Evolutionary conservation across 2,113 vertebrate species (phyloP).

Genomic region (Catagonus wagneri): DNA sequence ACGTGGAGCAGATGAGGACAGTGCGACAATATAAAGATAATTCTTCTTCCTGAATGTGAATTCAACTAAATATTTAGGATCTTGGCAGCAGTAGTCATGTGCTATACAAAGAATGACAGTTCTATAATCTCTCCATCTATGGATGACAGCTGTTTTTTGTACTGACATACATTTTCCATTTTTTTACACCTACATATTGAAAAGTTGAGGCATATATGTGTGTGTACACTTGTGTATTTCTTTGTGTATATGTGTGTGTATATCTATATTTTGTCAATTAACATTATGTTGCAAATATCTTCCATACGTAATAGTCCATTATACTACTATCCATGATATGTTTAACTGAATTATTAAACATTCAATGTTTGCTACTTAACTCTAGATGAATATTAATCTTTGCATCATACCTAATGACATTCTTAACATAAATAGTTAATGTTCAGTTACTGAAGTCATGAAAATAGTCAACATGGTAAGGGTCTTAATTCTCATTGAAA

Average conservation of each 20-base stretch:
- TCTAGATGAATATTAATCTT: background rate
- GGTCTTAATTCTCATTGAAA: background rate
- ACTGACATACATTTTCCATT: background rate
- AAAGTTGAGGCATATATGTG: background rate
- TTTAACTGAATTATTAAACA: background rate
- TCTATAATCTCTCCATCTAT: conserved; percentile 4
- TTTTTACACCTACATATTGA: background rate
- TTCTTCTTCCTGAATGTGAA: conserved; percentile 62
- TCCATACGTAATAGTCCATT: background rate
- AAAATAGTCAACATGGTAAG: background rate
- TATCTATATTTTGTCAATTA: background rate
- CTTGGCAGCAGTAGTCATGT: conserved; percentile 9
- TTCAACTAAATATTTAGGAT: conserved; percentile 66
- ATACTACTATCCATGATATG: background rate
- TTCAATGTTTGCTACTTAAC: background rate
- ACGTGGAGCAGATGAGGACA: conserved; percentile 66
- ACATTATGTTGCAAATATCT: background rate
- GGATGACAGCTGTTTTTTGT: conserved; percentile 47
- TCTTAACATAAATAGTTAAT: background rate
- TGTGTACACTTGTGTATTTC: background rate
- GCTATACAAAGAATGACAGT: conserved; percentile 7
- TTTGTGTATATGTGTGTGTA: background rate
- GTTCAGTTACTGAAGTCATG: background rate
- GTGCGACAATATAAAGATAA: conserved; percentile 67
- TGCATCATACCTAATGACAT: background rate